Conservation (phyloP, 1,140 invertebrate species). For the Zaprionus vittiger region DNA sequence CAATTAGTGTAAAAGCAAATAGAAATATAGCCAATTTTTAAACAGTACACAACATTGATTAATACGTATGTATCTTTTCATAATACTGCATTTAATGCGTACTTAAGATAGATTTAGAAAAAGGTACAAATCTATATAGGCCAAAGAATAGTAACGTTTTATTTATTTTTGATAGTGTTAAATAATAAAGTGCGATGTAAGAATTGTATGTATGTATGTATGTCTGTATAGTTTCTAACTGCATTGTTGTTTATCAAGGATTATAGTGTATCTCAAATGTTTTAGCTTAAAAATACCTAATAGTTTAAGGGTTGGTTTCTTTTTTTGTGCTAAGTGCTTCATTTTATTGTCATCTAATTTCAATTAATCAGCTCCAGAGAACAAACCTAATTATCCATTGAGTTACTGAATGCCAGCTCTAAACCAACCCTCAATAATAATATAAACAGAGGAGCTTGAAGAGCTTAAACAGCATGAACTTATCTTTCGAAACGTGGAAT, state of each 20-base stretch:
- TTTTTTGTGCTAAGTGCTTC: too few species aligned
- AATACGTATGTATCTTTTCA: constrained; percentile 10
- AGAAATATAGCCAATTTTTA: constrained; percentile 2
- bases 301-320: too few species aligned
- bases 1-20: constrained; percentile 2
- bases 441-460: not conserved
- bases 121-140: constrained; percentile 2
- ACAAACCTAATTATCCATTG: not conserved
- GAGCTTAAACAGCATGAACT: not conserved
- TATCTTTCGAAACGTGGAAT: not conserved
- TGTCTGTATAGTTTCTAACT: constrained; percentile 2
- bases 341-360: too few species aligned
- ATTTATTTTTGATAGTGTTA: constrained; percentile 1
- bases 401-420: not conserved
- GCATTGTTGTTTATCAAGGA: not conserved
- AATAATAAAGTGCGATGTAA: not conserved
- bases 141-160: not conserved
- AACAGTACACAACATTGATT: constrained; percentile 44
- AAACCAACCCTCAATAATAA: not conserved
- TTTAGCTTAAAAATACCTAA: not conserved
- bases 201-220: not conserved
- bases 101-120: constrained; percentile 9
- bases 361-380: not conserved
- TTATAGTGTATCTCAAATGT: not conserved
- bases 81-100: not conserved